A percentile compares a stretch with the other conserved stretches of the same genome.
phyloP scores from a whole-genome alignment of 2,797 vertebrate species.

The Adrianichthys oophorus region DNA sequence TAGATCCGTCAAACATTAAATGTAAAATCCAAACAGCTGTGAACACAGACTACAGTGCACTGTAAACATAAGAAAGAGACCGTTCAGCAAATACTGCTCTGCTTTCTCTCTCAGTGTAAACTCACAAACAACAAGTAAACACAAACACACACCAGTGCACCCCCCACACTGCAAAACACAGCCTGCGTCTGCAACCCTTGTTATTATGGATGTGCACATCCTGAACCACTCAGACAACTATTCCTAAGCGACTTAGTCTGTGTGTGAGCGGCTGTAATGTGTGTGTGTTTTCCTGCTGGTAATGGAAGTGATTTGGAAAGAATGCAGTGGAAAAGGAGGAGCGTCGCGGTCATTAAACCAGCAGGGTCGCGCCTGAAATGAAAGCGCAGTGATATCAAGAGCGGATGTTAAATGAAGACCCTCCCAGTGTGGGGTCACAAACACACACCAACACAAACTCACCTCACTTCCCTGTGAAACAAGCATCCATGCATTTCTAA shows the following conservation, averaged over 20 bases:
- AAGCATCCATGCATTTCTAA: slow-evolving; percentile 10
- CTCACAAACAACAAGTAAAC: slow-evolving; percentile 34
- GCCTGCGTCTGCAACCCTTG: slow-evolving; percentile 64
- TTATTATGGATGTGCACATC: slow-evolving; percentile 69
- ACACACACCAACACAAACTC: slow-evolving; percentile 30
- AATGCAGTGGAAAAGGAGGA: slow-evolving; percentile 74
- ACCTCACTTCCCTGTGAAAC: slow-evolving; percentile 20
- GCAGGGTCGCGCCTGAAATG: slow-evolving; percentile 69
- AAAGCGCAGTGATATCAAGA: slow-evolving; percentile 73
- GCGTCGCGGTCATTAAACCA: slow-evolving; percentile 70
- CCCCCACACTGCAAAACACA: slow-evolving; percentile 59
- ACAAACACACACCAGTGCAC: slow-evolving; percentile 33
- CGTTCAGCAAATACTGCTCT: slow-evolving; percentile 40
- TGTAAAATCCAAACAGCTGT: too few relatives aligned
- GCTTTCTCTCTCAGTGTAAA: slow-evolving; percentile 42
- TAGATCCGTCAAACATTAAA: too few relatives aligned
- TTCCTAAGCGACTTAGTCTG: slow-evolving; percentile 50
- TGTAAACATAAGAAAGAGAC: slow-evolving; percentile 14
- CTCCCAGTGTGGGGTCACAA: slow-evolving; percentile 63
- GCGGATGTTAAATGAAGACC: slow-evolving; percentile 75
- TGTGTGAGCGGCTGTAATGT: slow-evolving; percentile 12
- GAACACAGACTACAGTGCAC: too few relatives aligned
- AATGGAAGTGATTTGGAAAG: slow-evolving; percentile 82
- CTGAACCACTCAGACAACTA: slow-evolving; percentile 74
- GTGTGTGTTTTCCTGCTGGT: slow-evolving; percentile 60